Conservation (phyloP, 2,888 invertebrate species). For the Heliconius ismenius region DNA sequence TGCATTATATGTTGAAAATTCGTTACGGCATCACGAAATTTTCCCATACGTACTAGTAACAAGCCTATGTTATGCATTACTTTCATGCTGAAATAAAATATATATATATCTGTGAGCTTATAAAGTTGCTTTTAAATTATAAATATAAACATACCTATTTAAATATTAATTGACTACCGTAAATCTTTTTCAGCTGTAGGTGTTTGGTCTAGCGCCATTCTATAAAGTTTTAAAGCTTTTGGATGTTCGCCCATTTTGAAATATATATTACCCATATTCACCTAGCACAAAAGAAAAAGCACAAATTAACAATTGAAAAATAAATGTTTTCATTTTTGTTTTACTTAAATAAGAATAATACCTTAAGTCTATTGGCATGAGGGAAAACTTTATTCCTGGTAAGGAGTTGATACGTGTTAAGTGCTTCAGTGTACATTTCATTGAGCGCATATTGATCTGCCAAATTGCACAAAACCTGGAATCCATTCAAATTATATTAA, state of each 20-base stretch:
- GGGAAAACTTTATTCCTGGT: constrained; percentile 96
- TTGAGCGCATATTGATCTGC: constrained; percentile 97
- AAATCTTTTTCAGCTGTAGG: constrained; percentile 96
- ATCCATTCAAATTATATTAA: background rate
- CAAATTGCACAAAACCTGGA: constrained; percentile 95
- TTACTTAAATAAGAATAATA: constrained; percentile 59
- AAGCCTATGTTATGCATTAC: constrained; percentile 99
- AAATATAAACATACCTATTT: background rate
- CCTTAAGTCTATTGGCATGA: constrained; percentile 95
- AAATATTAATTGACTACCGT: constrained; percentile 78
- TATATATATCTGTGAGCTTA: background rate
- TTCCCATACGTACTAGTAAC: constrained; percentile 96
- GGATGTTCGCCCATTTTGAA: constrained; percentile 95
- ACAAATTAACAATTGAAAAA: constrained; percentile 4
- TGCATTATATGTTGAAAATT: constrained; percentile 99
- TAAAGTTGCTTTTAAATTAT: background rate
- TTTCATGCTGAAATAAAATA: constrained; percentile 85
- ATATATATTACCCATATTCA: constrained; percentile 98
- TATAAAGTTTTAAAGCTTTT: constrained; percentile 97
- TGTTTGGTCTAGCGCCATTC: constrained; percentile 99
- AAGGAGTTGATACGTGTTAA: constrained; percentile 97
- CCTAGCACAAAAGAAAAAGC: constrained; percentile 52
- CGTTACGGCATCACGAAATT: constrained; percentile 97
- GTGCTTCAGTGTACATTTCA: constrained; percentile 96
- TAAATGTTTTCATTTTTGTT: background rate